phyloP scores from a whole-genome alignment of 2,888 invertebrate genomes.

The Drosophila kanekoi region DNA sequence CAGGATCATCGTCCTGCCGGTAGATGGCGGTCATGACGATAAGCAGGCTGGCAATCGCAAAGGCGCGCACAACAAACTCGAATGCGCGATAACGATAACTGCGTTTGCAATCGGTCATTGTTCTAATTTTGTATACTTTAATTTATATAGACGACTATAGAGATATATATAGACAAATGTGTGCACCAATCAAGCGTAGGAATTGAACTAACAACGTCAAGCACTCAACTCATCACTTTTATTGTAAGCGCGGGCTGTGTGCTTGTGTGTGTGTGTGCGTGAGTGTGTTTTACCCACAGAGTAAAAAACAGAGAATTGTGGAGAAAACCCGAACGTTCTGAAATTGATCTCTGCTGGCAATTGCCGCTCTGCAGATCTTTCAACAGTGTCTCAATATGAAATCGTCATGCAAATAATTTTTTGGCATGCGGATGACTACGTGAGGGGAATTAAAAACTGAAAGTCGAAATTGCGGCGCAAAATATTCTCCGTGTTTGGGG shows the following conservation, averaged over 20 bases:
- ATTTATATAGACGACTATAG: no score
- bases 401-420: constrained; percentile 36
- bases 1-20: constrained; percentile 46
- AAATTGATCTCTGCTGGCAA: constrained; percentile 5
- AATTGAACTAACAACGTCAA: constrained; percentile 31
- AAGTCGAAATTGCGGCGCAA: constrained; percentile 28
- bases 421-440: constrained; percentile 29
- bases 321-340: constrained; percentile 39
- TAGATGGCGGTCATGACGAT: constrained; percentile 61
- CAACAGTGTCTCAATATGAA: constrained; percentile 15
- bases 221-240: constrained; percentile 22
- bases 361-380: constrained; percentile 16
- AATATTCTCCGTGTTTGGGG: constrained; percentile 5
- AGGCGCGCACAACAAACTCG: constrained; percentile 19
- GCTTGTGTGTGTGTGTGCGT: background rate
- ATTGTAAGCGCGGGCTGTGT: constrained; percentile 27
- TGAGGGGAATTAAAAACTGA: constrained; percentile 26
- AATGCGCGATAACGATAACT: constrained; percentile 21
- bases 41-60: constrained; percentile 43
- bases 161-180: constrained; percentile 2
- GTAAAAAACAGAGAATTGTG: constrained; percentile 8
- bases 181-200: constrained; percentile 26
- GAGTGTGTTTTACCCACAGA: constrained; percentile 41
- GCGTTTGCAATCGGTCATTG: constrained; percentile 36
- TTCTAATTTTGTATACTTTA: background rate